A percentile compares a stretch with the other conserved stretches of the same genome.
phyloP scores from a whole-genome alignment of 2,113 vertebrate species.

The Gymnorhina tibicen region DNA sequence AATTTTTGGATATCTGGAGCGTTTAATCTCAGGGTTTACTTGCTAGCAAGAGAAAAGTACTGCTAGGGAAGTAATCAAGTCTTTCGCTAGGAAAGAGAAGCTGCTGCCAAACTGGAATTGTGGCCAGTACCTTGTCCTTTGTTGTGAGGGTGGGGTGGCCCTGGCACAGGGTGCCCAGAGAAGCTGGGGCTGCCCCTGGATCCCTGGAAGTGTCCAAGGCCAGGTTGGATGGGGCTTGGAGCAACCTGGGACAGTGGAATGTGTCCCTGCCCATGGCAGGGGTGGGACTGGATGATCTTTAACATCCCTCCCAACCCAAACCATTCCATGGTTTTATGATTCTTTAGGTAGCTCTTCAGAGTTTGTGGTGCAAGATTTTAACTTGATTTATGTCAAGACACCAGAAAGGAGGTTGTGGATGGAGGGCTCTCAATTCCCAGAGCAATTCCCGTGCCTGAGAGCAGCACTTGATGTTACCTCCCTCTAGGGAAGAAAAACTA shows the following conservation, averaged over 20 bases:
- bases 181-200: neutral
- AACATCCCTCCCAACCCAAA: neutral
- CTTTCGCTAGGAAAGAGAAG: neutral
- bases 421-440: accelerated
- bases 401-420: neutral
- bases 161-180: neutral
- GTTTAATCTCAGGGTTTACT: neutral
- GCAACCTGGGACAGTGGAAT: accelerated
- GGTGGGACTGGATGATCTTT: accelerated
- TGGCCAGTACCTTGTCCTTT: neutral
- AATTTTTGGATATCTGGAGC: neutral
- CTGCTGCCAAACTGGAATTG: neutral
- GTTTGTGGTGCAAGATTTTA: neutral
- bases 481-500: neutral
- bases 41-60: neutral
- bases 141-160: neutral
- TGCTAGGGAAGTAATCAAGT: neutral
- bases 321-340: neutral
- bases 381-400: neutral
- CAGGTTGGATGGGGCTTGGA: accelerated
- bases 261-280: neutral
- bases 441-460: neutral
- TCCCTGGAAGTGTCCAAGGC: neutral
- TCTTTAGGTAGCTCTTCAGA: neutral
- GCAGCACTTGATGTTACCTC: neutral